These are phyloP conservation scores for Pardosa pseudoannulata DNA, from an alignment of 2,888 invertebrate species.

Conservation along the genomic window DNA sequence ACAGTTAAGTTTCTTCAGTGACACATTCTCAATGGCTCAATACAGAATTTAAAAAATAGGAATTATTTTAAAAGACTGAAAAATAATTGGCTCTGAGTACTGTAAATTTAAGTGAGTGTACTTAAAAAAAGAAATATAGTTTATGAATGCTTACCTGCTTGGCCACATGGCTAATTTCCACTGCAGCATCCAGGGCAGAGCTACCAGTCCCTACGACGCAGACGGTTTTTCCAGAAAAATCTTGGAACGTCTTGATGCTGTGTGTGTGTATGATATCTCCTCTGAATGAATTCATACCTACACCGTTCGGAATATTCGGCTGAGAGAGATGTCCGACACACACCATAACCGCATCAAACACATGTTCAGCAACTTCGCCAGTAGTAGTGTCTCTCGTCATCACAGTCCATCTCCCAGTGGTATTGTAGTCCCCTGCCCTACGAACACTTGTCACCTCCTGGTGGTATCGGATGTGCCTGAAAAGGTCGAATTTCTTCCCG, in stretches of 20 bases:
- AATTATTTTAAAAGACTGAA: too few species aligned
- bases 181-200: slow-evolving; percentile 78
- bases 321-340: slow-evolving; percentile 79
- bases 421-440: neutral
- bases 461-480: slow-evolving; percentile 59
- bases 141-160: slow-evolving; percentile 75
- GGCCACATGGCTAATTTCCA: slow-evolving; percentile 76
- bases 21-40: too few species aligned
- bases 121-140: too few species aligned
- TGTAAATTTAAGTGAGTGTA: too few species aligned
- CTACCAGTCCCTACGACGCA: slow-evolving; percentile 80
- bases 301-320: slow-evolving; percentile 77
- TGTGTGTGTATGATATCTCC: slow-evolving; percentile 74
- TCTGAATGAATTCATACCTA: slow-evolving; percentile 76
- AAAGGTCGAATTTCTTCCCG: slow-evolving; percentile 73
- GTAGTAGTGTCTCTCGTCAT: neutral
- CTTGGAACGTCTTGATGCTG: slow-evolving; percentile 68
- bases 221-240: slow-evolving; percentile 76
- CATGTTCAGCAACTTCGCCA: neutral
- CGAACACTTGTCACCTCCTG: neutral
- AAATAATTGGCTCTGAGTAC: too few species aligned
- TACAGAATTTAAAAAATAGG: too few species aligned
- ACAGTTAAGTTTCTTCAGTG: too few species aligned
- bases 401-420: neutral
- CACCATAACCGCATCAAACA: slow-evolving; percentile 78